Conservation (phyloP, 1,140 invertebrate genomes). For the Anastrepha obliqua region DNA sequence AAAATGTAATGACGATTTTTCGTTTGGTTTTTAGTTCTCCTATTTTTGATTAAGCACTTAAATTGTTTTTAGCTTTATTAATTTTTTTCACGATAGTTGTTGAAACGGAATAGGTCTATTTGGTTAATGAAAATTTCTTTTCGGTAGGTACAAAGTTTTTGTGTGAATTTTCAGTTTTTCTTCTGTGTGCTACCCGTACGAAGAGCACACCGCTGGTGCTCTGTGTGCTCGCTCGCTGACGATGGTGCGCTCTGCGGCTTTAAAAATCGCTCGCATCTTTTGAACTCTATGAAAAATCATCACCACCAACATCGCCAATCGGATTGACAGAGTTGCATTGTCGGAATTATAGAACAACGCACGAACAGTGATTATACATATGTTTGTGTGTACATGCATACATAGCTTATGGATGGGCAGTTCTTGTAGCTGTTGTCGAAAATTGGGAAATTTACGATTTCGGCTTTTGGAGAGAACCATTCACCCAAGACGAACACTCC, state of each 20-base stretch:
- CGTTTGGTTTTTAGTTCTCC: not conserved
- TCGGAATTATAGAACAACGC: not conserved
- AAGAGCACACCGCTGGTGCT: constrained; percentile 69
- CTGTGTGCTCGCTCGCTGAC: constrained; percentile 69
- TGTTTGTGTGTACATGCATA: not conserved
- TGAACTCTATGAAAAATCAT: constrained; percentile 28
- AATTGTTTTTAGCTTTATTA: not conserved
- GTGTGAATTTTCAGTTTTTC: constrained; percentile 31
- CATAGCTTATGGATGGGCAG: not conserved
- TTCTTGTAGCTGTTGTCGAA: constrained; percentile 11
- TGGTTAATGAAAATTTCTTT: constrained; percentile 34
- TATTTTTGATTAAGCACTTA: not conserved
- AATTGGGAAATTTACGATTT: constrained; percentile 3
- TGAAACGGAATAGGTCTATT: not conserved
- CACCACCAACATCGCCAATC: not conserved
- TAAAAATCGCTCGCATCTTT: constrained; percentile 53
- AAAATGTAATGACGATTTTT: not conserved
- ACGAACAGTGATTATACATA: not conserved
- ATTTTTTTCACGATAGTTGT: not conserved
- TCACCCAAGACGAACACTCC: not conserved
- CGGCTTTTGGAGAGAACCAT: not conserved
- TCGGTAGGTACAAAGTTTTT: constrained; percentile 50
- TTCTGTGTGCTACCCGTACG: constrained; percentile 62
- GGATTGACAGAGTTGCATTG: not conserved
- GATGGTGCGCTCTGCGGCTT: constrained; percentile 69